Percentiles rank a stretch among this genome's conserved stretches.
Evolutionary conservation across 2,888 invertebrate genomes (phyloP).

Genomic region (Diachrysia chrysitis): DNA sequence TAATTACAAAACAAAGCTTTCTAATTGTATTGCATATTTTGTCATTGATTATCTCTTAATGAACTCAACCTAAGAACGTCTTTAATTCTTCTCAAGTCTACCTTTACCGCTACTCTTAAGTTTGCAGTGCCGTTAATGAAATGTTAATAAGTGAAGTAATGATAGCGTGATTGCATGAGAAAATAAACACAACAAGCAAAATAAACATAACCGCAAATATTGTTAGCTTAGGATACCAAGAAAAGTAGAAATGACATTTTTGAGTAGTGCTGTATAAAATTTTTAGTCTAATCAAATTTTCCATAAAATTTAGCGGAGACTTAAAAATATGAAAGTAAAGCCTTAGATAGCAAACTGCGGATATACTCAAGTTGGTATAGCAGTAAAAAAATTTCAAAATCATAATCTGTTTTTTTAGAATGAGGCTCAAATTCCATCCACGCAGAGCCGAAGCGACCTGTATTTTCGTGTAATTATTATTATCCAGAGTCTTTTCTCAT

Average conservation of each 20-base stretch:
- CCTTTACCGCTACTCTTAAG: conserved; percentile 2
- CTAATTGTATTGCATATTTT: conserved; percentile 14
- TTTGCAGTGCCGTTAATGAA: conserved; percentile 1
- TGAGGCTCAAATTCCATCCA: conserved; percentile 1
- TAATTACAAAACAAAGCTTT: conserved; percentile 29
- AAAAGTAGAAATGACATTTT: conserved; percentile 46
- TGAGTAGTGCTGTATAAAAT: neutral
- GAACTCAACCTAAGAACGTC: too few species aligned
- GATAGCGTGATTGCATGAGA: conserved; percentile 64
- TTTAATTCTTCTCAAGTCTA: neutral
- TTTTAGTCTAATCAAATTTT: too few species aligned
- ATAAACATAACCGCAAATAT: conserved; percentile 65
- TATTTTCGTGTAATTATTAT: too few species aligned
- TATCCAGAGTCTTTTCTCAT: too few species aligned
- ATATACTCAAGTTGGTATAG: too few species aligned
- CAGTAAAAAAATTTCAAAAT: too few species aligned
- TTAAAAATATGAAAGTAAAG: too few species aligned
- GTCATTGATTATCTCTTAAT: too few species aligned
- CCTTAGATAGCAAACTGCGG: neutral
- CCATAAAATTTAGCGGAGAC: too few species aligned
- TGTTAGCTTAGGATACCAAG: conserved; percentile 64
- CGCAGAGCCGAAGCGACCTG: neutral
- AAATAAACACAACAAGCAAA: conserved; percentile 75
- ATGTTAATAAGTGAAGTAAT: conserved; percentile 52
- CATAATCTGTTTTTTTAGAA: neutral